Evolutionary conservation across 2,888 invertebrate species (phyloP).

Genomic region (Enchytraeus crypticus): DNA sequence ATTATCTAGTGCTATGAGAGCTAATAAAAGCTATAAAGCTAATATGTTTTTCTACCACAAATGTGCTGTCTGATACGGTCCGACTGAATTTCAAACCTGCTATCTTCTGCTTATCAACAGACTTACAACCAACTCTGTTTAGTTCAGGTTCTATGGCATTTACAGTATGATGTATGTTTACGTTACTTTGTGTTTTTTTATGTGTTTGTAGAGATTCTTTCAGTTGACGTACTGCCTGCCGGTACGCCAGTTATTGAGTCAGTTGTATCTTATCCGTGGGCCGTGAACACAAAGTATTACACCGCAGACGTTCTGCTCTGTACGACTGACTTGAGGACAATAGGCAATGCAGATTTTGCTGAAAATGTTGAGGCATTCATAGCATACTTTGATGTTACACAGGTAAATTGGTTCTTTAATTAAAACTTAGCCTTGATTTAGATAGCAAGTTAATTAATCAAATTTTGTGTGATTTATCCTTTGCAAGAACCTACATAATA

Average conservation of each 20-base stretch:
- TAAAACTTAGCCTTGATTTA: neutral
- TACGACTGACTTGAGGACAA: conserved; percentile 49
- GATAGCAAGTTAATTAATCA: neutral
- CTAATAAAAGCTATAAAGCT: too few relatives aligned
- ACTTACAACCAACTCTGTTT: too few relatives aligned
- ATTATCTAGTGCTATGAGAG: too few relatives aligned
- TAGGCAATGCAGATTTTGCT: conserved; percentile 49
- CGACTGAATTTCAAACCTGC: too few relatives aligned
- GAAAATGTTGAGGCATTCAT: conserved; percentile 57
- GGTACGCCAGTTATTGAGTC: conserved; percentile 16
- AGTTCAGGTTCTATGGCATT: too few relatives aligned
- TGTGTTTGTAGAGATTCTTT: conserved; percentile 18
- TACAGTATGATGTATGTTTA: too few relatives aligned
- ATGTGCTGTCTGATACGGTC: too few relatives aligned
- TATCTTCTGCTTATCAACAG: too few relatives aligned
- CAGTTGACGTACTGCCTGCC: conserved; percentile 16
- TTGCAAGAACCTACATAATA: too few relatives aligned
- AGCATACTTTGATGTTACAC: conserved; percentile 57
- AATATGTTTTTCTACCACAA: too few relatives aligned
- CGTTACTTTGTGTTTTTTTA: too few relatives aligned
- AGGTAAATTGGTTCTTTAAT: conserved; percentile 42
- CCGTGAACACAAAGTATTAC: conserved; percentile 66
- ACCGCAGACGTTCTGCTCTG: conserved; percentile 58
- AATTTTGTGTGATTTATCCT: too few relatives aligned
- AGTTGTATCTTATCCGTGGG: conserved; percentile 39